Conservation (phyloP, 1,140 invertebrate species). For the Cephus cinctus region DNA sequence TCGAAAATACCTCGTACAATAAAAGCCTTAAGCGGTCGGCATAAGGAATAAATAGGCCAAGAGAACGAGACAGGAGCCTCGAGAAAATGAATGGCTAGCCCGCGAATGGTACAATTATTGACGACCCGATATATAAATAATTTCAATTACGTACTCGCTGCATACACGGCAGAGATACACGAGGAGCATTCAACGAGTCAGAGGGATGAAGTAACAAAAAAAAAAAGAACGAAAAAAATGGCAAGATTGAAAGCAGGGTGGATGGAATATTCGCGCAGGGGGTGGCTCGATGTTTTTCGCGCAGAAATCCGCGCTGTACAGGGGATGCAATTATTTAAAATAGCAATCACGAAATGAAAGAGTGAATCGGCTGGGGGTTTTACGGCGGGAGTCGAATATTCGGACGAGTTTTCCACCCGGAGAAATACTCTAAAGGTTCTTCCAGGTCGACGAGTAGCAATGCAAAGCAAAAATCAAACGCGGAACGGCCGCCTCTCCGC, state of each 20-base stretch:
- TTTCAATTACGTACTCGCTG: no score
- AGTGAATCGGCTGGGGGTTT: conserved; percentile 29
- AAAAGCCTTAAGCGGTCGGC: no score
- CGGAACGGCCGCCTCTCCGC: conserved; percentile 15
- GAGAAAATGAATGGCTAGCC: no score
- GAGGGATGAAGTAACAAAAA: background rate
- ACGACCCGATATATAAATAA: no score
- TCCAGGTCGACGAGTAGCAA: conserved; percentile 41
- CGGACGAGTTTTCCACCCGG: conserved; percentile 40
- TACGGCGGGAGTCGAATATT: conserved; percentile 21
- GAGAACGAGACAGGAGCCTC: no score
- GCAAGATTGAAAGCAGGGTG: background rate
- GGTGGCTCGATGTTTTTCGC: background rate
- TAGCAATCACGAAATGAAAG: conserved; percentile 53
- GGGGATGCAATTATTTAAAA: conserved; percentile 52
- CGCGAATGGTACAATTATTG: no score
- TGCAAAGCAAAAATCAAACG: conserved; percentile 52
- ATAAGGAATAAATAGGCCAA: no score
- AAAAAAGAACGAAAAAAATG: background rate
- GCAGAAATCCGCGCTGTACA: background rate
- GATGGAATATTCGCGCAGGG: background rate
- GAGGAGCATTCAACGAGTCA: no score
- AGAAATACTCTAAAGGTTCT: conserved; percentile 49
- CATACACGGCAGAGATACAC: no score
- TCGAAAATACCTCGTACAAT: no score